Evolutionary conservation across 2,113 vertebrate genomes (phyloP).

Genomic region (Isichthys henryi): DNA sequence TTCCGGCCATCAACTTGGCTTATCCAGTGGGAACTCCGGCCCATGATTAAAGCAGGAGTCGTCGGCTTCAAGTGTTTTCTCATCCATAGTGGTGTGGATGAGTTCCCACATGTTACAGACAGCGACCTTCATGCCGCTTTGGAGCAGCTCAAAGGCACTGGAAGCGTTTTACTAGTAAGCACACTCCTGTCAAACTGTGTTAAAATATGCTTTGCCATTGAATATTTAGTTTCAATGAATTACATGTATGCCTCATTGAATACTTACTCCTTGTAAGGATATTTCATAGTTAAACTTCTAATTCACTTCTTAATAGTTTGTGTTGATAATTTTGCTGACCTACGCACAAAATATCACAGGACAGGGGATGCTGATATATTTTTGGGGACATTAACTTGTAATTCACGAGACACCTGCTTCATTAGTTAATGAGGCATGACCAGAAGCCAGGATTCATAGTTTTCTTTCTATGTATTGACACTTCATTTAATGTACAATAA

Average conservation of each 20-base stretch:
- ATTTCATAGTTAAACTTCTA: neutral
- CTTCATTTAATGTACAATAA: neutral
- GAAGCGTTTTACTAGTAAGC: slow-evolving; percentile 67
- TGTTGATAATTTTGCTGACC: neutral
- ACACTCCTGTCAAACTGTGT: neutral
- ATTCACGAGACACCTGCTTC: neutral
- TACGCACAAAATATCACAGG: neutral
- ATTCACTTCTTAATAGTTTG: neutral
- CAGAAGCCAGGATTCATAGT: neutral
- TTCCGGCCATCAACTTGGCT: neutral
- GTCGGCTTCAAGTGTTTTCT: slow-evolving; percentile 75
- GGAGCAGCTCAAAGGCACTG: slow-evolving; percentile 63
- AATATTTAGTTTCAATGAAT: neutral
- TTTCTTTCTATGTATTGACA: neutral
- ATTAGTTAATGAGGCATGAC: neutral
- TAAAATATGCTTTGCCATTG: neutral
- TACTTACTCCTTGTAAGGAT: neutral
- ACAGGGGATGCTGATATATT: neutral
- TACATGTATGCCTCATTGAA: neutral
- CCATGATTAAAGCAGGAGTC: slow-evolving; percentile 67
- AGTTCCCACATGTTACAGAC: slow-evolving; percentile 64
- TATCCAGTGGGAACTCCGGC: slow-evolving; percentile 58
- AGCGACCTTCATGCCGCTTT: slow-evolving; percentile 62
- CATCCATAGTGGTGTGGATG: slow-evolving; percentile 69
- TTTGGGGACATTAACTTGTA: neutral